Evolutionary conservation across 2,888 invertebrate species (phyloP), one percentile per base, ranked within the genome.

Genomic region (Caenorhabditis sp.): DNA sequence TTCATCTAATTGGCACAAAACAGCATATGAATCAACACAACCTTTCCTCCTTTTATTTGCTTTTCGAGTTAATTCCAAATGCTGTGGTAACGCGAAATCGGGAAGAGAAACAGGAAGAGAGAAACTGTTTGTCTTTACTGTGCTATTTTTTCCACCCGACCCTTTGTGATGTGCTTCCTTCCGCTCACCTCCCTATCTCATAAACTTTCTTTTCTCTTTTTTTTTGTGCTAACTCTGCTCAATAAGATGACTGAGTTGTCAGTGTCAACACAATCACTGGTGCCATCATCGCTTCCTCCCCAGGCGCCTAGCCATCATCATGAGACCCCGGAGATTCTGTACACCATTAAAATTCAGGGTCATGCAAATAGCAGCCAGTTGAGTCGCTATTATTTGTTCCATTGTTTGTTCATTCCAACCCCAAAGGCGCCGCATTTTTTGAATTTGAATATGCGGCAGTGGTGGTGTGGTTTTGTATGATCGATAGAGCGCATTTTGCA

Each of bases 311-410:
- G 68, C 54, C 68, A 54, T 58, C 24, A 54, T 49, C 51, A n/a
- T 19, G 19, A 47, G 19, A 10, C 47, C 5, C 19, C 49, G n/a
- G 35, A 56, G 68, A 68, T 76, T 68, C 61, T 68, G 59, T 68
- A 76, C 76, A 76, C 49, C 76, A 76, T 76, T 68, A 68, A 76
- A 77, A 79, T 79, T 79, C 79, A 79, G 70, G 79, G 70, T 79
- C 79, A 79, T 70, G 79, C 79, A 79, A 79, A 79, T 63, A 77
- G 41, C 59, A 44, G 54, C 68, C 31, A n/a, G n/a, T n/a, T n/a
- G 63, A 59, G 59, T 68, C 63, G 56, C 56, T 79, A 69, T 51
- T 69, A 24, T 70, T 61, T 70, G 61, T 76, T 68, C 51, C 58
- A 68, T 51, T 79, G 63, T 79, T 79, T 79, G 79, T 79, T 69